Conservation (phyloP, 2,797 vertebrate species). For the Chromobotia macracanthus region DNA sequence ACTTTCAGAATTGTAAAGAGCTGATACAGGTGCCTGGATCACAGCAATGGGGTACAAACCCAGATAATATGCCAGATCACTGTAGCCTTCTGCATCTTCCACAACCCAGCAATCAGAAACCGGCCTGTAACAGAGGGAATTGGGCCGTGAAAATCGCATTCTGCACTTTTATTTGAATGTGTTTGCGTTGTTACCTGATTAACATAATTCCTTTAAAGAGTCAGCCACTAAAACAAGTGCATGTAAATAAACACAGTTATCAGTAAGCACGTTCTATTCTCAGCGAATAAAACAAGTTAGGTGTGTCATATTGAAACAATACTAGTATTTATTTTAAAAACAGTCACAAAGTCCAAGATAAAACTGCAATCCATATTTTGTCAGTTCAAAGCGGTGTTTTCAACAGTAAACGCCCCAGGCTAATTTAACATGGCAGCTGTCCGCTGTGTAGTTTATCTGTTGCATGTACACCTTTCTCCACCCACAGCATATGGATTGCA, state of each 20-base stretch:
- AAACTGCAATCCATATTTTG: neutral
- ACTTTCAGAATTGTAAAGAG: neutral
- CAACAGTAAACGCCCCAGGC: neutral
- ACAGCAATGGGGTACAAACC: neutral
- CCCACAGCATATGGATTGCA: conserved; percentile 44
- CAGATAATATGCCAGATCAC: neutral
- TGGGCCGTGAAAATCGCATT: neutral
- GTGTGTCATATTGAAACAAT: neutral
- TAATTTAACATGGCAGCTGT: conserved; percentile 24
- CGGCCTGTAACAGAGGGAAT: neutral
- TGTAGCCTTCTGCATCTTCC: neutral
- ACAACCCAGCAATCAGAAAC: neutral
- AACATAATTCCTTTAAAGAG: neutral
- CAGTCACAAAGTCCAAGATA: neutral
- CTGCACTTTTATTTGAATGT: neutral
- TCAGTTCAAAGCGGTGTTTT: conserved; percentile 1
- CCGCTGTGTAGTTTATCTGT: conserved; percentile 35
- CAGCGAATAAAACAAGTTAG: neutral
- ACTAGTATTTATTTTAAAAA: neutral
- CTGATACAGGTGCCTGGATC: neutral
- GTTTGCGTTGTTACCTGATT: neutral
- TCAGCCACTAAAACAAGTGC: neutral
- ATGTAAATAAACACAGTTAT: neutral
- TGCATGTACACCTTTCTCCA: conserved; percentile 14
- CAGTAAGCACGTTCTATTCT: too few species aligned